Evolutionary conservation across 2,113 vertebrate species (phyloP).

Genomic region (Hippocampus guttulatus): DNA sequence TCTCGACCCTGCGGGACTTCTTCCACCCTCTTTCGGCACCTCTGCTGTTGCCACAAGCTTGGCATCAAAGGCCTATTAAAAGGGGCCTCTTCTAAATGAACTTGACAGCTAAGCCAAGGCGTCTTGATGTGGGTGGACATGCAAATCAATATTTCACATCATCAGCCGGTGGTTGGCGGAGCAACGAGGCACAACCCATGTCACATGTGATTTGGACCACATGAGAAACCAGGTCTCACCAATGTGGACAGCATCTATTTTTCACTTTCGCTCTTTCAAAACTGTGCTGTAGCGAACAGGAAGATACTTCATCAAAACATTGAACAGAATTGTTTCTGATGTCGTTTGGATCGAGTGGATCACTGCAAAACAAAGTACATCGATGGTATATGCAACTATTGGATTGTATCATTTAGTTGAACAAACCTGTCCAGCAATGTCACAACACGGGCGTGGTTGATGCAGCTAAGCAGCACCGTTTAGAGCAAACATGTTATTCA

Average conservation of each 20-base stretch:
- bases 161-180: slow-evolving; percentile 55
- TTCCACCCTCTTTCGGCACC: slow-evolving; percentile 14
- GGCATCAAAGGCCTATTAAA: slow-evolving; percentile 59
- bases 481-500: slow-evolving; percentile 63
- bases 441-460: slow-evolving; percentile 34
- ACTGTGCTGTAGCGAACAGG: neutral
- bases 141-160: slow-evolving; percentile 76
- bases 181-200: slow-evolving; percentile 34
- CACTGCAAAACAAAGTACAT: slow-evolving; percentile 40
- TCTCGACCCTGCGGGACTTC: slow-evolving; percentile 25
- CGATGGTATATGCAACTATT: slow-evolving; percentile 37
- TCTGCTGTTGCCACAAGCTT: slow-evolving; percentile 45
- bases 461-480: slow-evolving; percentile 38
- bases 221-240: slow-evolving; percentile 22
- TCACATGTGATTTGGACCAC: slow-evolving; percentile 42
- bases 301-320: slow-evolving; percentile 20
- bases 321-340: slow-evolving; percentile 16
- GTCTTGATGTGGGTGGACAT: slow-evolving; percentile 67
- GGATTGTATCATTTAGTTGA: slow-evolving; percentile 37
- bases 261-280: neutral
- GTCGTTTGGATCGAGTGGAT: slow-evolving; percentile 38
- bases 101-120: slow-evolving; percentile 65
- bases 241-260: neutral
- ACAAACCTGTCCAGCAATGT: slow-evolving; percentile 35
- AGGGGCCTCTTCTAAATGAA: slow-evolving; percentile 61